A percentile compares a stretch with the other conserved stretches of the same genome.
Conservation (phyloP, 2,888 invertebrate genomes). For the Meiosimyza platycephala region DNA sequence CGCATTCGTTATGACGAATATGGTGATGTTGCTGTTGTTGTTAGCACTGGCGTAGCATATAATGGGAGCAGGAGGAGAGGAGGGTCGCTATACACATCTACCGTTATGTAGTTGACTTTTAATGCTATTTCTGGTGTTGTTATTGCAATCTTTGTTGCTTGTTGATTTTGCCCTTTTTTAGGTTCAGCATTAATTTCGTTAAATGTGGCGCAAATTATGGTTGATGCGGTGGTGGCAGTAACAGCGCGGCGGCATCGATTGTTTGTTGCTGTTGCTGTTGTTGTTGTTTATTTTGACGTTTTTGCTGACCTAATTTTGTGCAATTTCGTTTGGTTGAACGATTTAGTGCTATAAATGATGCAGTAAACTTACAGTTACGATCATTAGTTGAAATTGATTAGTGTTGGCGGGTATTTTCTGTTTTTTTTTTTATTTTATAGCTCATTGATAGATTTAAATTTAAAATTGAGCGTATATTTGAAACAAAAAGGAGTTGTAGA, state of each 20-base stretch:
- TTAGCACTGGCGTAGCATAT: background rate
- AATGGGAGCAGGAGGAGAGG: too few relatives aligned
- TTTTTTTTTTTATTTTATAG: too few relatives aligned
- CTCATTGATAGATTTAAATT: too few relatives aligned
- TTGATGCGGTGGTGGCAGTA: conserved; percentile 4
- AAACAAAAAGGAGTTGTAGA: too few relatives aligned
- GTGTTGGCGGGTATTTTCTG: conserved; percentile 9
- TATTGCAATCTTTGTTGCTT: background rate
- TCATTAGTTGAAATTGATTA: conserved; percentile 20
- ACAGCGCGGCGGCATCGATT: conserved; percentile 30
- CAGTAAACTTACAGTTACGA: background rate
- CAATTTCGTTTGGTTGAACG: conserved; percentile 30
- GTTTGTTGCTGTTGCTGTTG: conserved; percentile 37
- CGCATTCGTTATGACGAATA: background rate
- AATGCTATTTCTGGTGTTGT: background rate
- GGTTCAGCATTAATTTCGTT: conserved; percentile 34
- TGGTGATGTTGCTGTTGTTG: background rate
- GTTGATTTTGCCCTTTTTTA: conserved; percentile 19
- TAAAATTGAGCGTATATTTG: too few relatives aligned
- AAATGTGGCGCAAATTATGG: conserved; percentile 33
- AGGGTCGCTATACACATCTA: too few relatives aligned
- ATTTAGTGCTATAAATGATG: conserved; percentile 15
- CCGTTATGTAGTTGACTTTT: background rate
- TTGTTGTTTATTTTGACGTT: conserved; percentile 35
- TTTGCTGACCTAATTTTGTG: conserved; percentile 54